Base-by-base conservation (phyloP, 2,113 vertebrate genomes). In the Podocnemis expansa region DNA sequence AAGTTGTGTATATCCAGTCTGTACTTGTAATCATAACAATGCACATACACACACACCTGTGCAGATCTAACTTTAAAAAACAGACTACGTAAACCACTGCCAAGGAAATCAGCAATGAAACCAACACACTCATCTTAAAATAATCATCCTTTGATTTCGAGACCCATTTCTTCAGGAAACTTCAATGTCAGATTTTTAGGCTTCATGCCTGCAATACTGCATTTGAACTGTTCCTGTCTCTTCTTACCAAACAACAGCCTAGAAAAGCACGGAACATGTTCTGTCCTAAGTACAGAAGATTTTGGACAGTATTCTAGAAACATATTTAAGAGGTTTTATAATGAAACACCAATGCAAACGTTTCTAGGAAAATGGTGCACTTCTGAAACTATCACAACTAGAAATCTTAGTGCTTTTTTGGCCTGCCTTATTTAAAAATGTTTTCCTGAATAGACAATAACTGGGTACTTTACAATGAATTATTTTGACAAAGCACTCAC, bases 101-200 rank as follows among this genome's bases (percentile, higher is more conserved):
- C 89, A 70, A 67, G 87, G 73, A 92, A 85, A 93, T 92, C 88
- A 88, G 91, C 82, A 93, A 70, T 80, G 8, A 91, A 93, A 93
- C 91, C 91, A 78, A 55, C 45, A 91, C 60, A 80, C 88, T 91
- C 27, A 73, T 60, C 84, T 86, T 27, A 85, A 84, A 80, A 63
- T 80, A 83, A 88, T 85, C 34, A 80, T 73, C 22, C 7, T 84
- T 80, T 2, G 51, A 38, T 43, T 60, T 73, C 89, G 49, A 54
- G 47, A 89, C 87, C 82, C 3, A 1, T 60, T 85, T 89, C 49
- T 78, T 78, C 52, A 58, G 9, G 14, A 63, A 56, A 41, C 51
- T 79, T n/a, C n/a, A n/a, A n/a, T n/a, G n/a, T n/a, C n/a, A n/a
- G n/a, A n/a, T n/a, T 91, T 85, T 82, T 31, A 52, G 52, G 52